These are phyloP conservation scores for Toxotes jaculatrix DNA, from an alignment of 2,113 vertebrate species.

Conservation along the genomic window DNA sequence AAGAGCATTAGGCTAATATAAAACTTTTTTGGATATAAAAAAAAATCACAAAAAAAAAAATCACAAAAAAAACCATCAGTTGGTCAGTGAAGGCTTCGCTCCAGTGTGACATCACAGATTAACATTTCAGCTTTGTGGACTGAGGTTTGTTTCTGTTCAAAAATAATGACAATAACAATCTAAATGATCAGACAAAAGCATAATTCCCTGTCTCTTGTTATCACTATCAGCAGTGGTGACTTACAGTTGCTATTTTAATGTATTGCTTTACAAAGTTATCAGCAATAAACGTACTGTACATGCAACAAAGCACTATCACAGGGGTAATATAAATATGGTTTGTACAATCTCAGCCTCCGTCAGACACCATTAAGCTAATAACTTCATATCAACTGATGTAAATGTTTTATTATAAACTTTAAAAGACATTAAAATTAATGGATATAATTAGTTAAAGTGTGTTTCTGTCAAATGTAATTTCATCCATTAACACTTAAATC, in stretches of 20 bases:
- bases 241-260: not conserved
- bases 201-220: not conserved
- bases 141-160: constrained; percentile 2
- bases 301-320: not conserved
- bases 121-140: constrained; percentile 9
- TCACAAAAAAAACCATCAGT: not conserved
- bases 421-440: not conserved
- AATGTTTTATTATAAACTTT: not conserved
- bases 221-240: not conserved
- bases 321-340: not conserved
- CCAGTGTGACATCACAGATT: constrained; percentile 1
- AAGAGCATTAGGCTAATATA: constrained; percentile 30
- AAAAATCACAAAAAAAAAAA: constrained; percentile 8
- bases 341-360: not conserved
- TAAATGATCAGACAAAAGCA: not conserved
- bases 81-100: constrained; percentile 17
- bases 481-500: not conserved
- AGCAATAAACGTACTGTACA: not conserved
- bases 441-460: not conserved
- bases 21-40: constrained; percentile 2
- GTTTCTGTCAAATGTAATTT: not conserved
- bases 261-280: not conserved
- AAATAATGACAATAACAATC: not conserved
- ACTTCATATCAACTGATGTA: not conserved
- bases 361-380: not conserved